Percentiles rank a stretch among this genome's conserved stretches.
Conservation (phyloP, 2,888 invertebrate genomes). For the Chymomyza procnemis region DNA sequence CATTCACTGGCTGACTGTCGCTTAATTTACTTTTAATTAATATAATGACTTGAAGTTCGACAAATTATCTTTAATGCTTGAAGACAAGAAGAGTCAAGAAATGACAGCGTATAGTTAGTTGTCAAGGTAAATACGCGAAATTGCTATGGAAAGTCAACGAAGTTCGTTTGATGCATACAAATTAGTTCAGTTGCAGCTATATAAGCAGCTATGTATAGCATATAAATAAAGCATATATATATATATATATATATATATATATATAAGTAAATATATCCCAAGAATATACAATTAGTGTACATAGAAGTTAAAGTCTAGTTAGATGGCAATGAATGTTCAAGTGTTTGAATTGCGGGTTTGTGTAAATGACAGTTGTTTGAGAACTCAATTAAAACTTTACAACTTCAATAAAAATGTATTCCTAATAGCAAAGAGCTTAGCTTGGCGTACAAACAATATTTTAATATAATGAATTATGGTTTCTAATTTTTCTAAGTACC, state of each 20-base stretch:
- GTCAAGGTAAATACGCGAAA: slow-evolving; percentile 43
- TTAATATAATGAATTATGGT: neutral
- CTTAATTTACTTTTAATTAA: slow-evolving; percentile 73
- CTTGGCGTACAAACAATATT: neutral
- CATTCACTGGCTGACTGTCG: neutral
- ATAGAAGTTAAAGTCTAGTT: neutral
- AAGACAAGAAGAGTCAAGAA: slow-evolving; percentile 40
- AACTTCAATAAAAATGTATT: neutral
- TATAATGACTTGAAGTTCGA: slow-evolving; percentile 67
- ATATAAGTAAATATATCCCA: neutral
- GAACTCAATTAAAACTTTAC: neutral
- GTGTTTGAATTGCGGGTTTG: slow-evolving; percentile 16
- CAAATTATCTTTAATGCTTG: slow-evolving; percentile 50
- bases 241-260: neutral
- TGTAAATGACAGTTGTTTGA: neutral
- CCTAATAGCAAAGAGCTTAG: neutral
- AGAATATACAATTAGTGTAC: neutral
- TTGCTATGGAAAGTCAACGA: slow-evolving; percentile 10
- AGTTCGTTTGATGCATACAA: slow-evolving; percentile 21
- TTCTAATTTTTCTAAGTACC: neutral
- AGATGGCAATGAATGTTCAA: slow-evolving; percentile 26
- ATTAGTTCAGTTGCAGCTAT: slow-evolving; percentile 12
- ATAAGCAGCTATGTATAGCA: neutral
- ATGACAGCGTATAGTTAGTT: slow-evolving; percentile 23
- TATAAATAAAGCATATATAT: neutral